A percentile compares a stretch with the other conserved stretches of the same genome.
Evolutionary conservation across 2,113 vertebrate species (phyloP).

Genomic region (Catharus minimus): DNA sequence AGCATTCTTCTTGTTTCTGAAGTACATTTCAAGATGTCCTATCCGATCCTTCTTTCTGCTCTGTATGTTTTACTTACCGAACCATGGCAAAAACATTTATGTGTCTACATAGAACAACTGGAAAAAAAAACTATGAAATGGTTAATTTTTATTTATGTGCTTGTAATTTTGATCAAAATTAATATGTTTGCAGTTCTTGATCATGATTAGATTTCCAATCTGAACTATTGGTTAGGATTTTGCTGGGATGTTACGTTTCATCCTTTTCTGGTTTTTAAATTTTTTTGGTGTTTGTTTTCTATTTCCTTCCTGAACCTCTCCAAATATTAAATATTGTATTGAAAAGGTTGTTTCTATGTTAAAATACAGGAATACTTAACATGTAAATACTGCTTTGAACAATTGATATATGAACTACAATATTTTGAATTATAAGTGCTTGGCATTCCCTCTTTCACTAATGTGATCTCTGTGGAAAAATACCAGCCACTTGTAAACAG

Average conservation of each 20-base stretch:
- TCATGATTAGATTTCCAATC: neutral
- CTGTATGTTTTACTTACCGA: neutral
- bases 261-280: neutral
- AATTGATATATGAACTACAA: neutral
- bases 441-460: neutral
- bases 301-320: neutral
- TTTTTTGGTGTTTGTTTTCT: neutral
- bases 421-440: neutral
- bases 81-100: neutral
- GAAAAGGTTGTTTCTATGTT: neutral
- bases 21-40: neutral
- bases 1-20: neutral
- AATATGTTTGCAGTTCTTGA: neutral
- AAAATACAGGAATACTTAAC: neutral
- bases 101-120: neutral
- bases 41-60: neutral
- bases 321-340: neutral
- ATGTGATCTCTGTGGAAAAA: neutral
- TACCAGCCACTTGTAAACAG: neutral
- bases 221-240: neutral
- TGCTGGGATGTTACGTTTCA: neutral
- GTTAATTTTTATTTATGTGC: neutral
- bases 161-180: neutral
- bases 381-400: neutral
- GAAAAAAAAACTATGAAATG: neutral